A percentile compares a stretch with the other conserved stretches of the same genome.
Evolutionary conservation across 1,140 invertebrate genomes (phyloP).

Genomic region (Trachymyrmex septentrionalis): DNA sequence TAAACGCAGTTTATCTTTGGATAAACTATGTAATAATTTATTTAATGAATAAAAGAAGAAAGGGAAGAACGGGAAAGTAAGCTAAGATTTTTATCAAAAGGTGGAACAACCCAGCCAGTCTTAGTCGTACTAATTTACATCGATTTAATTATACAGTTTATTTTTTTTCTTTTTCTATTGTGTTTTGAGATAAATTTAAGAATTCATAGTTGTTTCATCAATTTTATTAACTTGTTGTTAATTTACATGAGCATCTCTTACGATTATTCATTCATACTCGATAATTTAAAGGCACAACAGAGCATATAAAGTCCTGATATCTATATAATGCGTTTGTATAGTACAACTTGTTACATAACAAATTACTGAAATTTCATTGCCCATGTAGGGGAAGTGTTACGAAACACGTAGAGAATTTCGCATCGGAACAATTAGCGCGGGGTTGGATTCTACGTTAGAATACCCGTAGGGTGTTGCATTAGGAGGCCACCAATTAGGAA

Average conservation of each 20-base stretch:
- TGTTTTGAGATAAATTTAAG: background rate
- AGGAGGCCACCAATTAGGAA: conserved; percentile 46
- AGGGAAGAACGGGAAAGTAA: no score
- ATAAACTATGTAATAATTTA: no score
- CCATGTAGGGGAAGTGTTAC: conserved; percentile 16
- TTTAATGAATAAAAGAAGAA: no score
- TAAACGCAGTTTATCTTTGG: no score
- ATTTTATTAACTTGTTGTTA: background rate
- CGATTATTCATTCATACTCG: background rate
- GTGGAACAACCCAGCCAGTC: no score
- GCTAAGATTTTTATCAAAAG: no score
- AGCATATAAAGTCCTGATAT: background rate
- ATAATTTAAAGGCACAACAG: background rate
- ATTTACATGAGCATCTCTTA: background rate
- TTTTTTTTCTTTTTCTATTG: background rate
- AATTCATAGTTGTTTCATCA: background rate
- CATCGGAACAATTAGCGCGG: conserved; percentile 48
- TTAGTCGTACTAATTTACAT: conserved; percentile 1
- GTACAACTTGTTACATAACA: background rate
- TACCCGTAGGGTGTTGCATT: conserved; percentile 54
- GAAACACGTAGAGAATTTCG: conserved; percentile 44
- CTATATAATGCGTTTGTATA: background rate
- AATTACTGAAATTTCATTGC: conserved; percentile 27
- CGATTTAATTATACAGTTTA: background rate
- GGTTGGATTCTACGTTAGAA: conserved; percentile 12